phyloP scores from a whole-genome alignment of 2,113 vertebrate genomes.

The Heterotis niloticus region DNA sequence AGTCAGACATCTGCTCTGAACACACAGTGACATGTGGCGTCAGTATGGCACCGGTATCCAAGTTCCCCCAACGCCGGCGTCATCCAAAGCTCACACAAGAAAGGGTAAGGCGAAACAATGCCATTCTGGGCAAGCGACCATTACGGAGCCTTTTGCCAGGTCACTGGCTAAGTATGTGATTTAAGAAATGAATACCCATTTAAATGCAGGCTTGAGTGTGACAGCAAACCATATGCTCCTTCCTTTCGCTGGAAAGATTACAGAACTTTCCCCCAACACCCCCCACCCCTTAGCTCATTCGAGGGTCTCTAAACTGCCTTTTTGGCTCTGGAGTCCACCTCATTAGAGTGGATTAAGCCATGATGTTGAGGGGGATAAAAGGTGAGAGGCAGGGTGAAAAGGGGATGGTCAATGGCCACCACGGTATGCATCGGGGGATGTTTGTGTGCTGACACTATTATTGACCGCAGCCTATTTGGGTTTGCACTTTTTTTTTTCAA shows the following conservation, averaged over 20 bases:
- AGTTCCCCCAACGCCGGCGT: background rate
- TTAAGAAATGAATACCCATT: constrained; percentile 22
- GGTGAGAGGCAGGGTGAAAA: constrained; percentile 60
- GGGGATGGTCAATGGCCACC: constrained; percentile 42
- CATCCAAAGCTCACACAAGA: constrained; percentile 21
- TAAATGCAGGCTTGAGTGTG: constrained; percentile 28
- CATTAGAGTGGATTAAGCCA: constrained; percentile 82
- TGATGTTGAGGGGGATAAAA: constrained; percentile 74
- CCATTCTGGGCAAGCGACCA: constrained; percentile 7
- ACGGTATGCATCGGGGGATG: constrained; percentile 52
- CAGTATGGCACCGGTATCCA: constrained; percentile 44
- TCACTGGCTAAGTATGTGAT: background rate
- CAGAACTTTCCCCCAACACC: constrained; percentile 23
- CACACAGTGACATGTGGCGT: constrained; percentile 67
- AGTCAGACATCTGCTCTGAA: constrained; percentile 63
- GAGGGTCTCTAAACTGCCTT: constrained; percentile 38
- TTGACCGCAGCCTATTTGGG: constrained; percentile 72
- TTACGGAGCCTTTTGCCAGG: background rate
- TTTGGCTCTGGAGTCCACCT: constrained; percentile 63
- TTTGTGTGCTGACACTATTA: constrained; percentile 69
- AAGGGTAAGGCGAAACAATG: constrained; percentile 4
- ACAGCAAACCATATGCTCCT: constrained; percentile 28
- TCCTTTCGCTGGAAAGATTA: constrained; percentile 43
- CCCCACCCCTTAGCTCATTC: background rate
- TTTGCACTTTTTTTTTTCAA: constrained; percentile 71